These are phyloP conservation scores for Cataglyphis cursor DNA, from an alignment of 2,888 invertebrate genomes.

Conservation along the genomic window DNA sequence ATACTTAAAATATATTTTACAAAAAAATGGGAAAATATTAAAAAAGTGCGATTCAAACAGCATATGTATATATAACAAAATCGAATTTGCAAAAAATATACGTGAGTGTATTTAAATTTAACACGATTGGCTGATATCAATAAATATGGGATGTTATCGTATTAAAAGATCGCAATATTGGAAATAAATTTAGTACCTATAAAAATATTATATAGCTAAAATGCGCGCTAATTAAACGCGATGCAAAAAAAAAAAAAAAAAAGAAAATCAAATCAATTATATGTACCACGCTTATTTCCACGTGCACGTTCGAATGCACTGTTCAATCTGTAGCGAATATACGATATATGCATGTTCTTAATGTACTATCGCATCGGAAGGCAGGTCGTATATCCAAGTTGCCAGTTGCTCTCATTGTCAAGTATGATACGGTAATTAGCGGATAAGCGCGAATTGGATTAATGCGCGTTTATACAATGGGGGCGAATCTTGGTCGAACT, in stretches of 20 bases:
- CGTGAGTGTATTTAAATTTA: constrained; percentile 2
- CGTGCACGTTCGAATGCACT: not conserved
- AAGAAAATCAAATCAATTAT: not conserved
- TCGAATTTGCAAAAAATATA: not conserved
- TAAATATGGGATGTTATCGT: not conserved
- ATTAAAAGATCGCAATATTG: not conserved
- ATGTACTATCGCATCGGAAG: constrained; percentile 24
- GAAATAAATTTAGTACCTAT: not conserved
- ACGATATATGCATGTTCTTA: not conserved
- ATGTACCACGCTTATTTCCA: not conserved
- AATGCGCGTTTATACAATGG: constrained; percentile 64
- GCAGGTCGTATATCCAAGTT: constrained; percentile 42
- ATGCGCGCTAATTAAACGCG: not conserved
- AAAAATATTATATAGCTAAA: not conserved
- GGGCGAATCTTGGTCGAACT: constrained; percentile 71
- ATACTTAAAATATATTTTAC: constrained; percentile 3
- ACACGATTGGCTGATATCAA: not conserved
- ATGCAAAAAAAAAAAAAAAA: not conserved
- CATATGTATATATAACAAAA: not conserved
- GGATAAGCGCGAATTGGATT: constrained; percentile 71
- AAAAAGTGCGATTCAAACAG: not conserved
- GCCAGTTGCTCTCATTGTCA: constrained; percentile 54
- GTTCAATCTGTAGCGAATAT: not conserved
- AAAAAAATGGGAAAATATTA: not conserved
- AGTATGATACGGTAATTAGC: constrained; percentile 71